phyloP scores from a whole-genome alignment of 1,140 invertebrate genomes.

The Drosophila repleta region DNA sequence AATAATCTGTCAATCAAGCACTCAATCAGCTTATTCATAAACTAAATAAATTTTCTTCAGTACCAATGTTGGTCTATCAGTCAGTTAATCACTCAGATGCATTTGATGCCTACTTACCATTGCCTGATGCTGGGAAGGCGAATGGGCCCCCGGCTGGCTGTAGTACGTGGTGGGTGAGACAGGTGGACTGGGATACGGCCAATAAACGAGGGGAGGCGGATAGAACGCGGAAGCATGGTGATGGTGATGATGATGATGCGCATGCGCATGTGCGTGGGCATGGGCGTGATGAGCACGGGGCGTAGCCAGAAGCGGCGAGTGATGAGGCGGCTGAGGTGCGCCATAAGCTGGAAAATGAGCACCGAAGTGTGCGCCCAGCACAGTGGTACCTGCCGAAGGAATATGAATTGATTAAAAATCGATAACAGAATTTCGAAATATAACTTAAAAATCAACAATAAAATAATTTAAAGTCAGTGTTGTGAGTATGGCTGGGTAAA shows the following conservation, averaged over 20 bases:
- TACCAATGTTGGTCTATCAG: no score
- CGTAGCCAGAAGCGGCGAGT: constrained; percentile 80
- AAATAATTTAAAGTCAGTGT: constrained; percentile 45
- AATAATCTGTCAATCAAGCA: neutral
- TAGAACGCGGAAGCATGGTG: constrained; percentile 82
- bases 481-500: constrained; percentile 65
- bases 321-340: constrained; percentile 72
- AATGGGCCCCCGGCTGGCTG: constrained; percentile 86
- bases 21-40: neutral
- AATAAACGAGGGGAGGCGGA: constrained; percentile 90
- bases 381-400: constrained; percentile 62
- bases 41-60: no score
- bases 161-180: constrained; percentile 95
- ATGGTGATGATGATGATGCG: constrained; percentile 59
- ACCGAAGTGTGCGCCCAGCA: constrained; percentile 74
- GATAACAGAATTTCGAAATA: neutral
- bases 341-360: constrained; percentile 67
- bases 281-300: constrained; percentile 85
- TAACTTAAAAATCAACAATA: constrained; percentile 6
- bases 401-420: neutral
- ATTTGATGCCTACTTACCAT: constrained; percentile 81
- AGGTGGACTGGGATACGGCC: constrained; percentile 96
- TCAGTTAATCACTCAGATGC: neutral
- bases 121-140: constrained; percentile 84
- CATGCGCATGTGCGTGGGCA: constrained; percentile 49